A percentile compares a stretch with the other conserved stretches of the same genome.
These are phyloP conservation scores for Caenorhabditis sp. DNA, from an alignment of 2,888 invertebrate genomes.

Conservation along the genomic window DNA sequence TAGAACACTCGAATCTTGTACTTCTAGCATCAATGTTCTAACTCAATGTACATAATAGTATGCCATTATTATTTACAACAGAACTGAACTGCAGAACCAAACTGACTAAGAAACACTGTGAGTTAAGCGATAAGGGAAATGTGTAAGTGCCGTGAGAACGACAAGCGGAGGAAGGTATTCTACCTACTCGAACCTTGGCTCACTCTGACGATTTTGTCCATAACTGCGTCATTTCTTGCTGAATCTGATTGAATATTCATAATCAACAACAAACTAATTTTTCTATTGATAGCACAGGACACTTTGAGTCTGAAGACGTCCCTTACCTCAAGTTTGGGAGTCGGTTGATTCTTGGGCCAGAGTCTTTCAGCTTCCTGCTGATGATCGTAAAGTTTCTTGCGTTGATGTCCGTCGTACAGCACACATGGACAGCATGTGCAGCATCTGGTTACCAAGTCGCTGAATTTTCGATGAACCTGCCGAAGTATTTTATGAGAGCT, in stretches of 20 bases:
- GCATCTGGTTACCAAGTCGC: slow-evolving; percentile 42
- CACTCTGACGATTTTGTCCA: slow-evolving; percentile 55
- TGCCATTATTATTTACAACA: no score
- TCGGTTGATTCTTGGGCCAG: slow-evolving; percentile 45
- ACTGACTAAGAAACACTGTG: slow-evolving; percentile 24
- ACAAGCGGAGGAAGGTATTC: slow-evolving; percentile 17
- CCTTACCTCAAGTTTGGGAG: slow-evolving; percentile 62
- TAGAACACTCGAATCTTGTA: slow-evolving; percentile 25
- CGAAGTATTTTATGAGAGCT: no score
- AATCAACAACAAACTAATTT: not conserved
- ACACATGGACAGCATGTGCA: slow-evolving; percentile 53
- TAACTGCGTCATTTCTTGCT: slow-evolving; percentile 62
- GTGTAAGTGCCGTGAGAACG: slow-evolving; percentile 26
- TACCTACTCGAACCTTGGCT: slow-evolving; percentile 23
- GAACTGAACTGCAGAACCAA: slow-evolving; percentile 14
- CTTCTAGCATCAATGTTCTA: slow-evolving; percentile 30
- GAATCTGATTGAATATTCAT: slow-evolving; percentile 23
- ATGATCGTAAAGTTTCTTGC: slow-evolving; percentile 55
- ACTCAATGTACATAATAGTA: slow-evolving; percentile 2
- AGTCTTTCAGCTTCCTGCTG: slow-evolving; percentile 49
- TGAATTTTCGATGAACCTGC: slow-evolving; percentile 63
- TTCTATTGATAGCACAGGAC: not conserved
- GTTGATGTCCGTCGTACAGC: slow-evolving; percentile 36
- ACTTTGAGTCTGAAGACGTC: not conserved
- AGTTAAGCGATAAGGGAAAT: slow-evolving; percentile 28